phyloP scores from a whole-genome alignment of 2,113 vertebrate genomes.

The Amblyopsis rosae region DNA sequence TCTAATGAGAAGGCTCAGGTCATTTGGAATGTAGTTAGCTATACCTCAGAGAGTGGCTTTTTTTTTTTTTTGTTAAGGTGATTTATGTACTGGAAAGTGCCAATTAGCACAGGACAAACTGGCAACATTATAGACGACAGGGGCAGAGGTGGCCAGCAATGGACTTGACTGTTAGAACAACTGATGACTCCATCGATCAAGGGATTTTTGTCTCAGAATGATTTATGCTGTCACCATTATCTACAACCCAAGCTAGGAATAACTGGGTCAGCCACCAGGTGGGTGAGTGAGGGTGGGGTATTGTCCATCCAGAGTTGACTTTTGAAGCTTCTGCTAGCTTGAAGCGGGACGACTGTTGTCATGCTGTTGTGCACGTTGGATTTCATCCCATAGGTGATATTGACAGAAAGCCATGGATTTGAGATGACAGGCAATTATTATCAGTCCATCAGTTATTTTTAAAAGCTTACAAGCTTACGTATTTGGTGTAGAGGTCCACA shows the following conservation, averaged over 20 bases:
- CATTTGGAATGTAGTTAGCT: conserved; percentile 51
- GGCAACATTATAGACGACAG: conserved; percentile 62
- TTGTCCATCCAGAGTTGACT: conserved; percentile 29
- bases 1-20: conserved; percentile 63
- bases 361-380: conserved; percentile 22
- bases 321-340: conserved; percentile 52
- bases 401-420: conserved; percentile 43
- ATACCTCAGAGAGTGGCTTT: conserved; percentile 48
- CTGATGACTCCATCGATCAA: conserved; percentile 78
- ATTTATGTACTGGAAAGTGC: conserved; percentile 72
- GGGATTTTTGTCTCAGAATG: conserved; percentile 65
- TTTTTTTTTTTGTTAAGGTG: conserved; percentile 55
- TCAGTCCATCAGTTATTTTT: conserved; percentile 6
- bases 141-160: conserved; percentile 58
- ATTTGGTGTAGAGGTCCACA: background rate
- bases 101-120: conserved; percentile 76
- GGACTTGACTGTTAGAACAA: conserved; percentile 60
- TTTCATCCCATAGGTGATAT: conserved; percentile 54
- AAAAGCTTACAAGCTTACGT: conserved; percentile 32
- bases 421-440: conserved; percentile 34
- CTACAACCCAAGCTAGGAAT: conserved; percentile 62
- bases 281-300: conserved; percentile 40
- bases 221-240: conserved; percentile 59
- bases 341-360: conserved; percentile 49
- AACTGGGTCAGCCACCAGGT: conserved; percentile 71